These are phyloP conservation scores for Pherbina coryleti DNA, from an alignment of 2,888 invertebrate species.

Conservation along the genomic window DNA sequence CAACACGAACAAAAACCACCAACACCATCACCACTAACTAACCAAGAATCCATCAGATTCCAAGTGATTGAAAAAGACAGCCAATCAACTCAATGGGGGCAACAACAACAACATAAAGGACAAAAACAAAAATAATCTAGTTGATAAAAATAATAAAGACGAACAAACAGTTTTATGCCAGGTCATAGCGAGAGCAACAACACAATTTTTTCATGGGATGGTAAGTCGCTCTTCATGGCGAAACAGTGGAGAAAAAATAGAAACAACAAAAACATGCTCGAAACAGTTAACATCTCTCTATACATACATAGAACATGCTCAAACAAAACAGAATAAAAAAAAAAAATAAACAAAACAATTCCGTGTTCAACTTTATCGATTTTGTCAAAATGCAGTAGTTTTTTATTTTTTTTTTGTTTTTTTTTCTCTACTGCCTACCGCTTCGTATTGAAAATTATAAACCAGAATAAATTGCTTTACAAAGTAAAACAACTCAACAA, in stretches of 20 bases:
- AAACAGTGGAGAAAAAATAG: not conserved
- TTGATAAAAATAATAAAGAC: slow-evolving; percentile 22
- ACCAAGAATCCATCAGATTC: slow-evolving; percentile 14
- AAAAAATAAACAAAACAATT: not conserved
- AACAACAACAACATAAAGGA: slow-evolving; percentile 34
- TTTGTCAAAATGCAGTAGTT: slow-evolving; percentile 12
- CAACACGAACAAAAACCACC: not conserved
- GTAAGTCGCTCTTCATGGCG: too few relatives aligned
- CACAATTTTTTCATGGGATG: too few relatives aligned
- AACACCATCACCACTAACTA: slow-evolving; percentile 24
- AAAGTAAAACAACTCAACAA: not conserved
- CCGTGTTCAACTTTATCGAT: not conserved
- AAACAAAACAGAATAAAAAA: not conserved
- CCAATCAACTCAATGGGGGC: slow-evolving; percentile 59
- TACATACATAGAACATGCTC: slow-evolving; percentile 32
- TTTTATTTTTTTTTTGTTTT: not conserved
- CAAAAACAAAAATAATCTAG: slow-evolving; percentile 45
- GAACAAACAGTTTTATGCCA: too few relatives aligned
- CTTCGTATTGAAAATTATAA: slow-evolving; percentile 17
- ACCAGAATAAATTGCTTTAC: slow-evolving; percentile 17
- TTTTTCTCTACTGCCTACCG: not conserved
- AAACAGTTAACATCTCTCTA: not conserved
- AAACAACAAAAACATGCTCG: not conserved
- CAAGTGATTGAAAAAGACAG: slow-evolving; percentile 48
- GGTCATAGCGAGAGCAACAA: too few relatives aligned